Evolutionary conservation across 1,140 invertebrate genomes (phyloP).

Genomic region (Lepidotrigona ventralis): DNA sequence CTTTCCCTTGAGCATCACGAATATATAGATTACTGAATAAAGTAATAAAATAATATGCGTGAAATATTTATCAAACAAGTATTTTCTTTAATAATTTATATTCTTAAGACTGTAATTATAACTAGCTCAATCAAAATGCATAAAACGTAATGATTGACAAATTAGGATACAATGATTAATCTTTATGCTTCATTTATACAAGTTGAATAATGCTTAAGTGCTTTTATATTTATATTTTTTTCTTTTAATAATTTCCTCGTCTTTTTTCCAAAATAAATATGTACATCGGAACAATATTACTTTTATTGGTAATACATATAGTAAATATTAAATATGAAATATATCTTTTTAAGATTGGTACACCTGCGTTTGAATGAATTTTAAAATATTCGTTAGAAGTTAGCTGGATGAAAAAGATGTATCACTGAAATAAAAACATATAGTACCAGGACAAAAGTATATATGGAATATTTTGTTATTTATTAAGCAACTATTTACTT

Average conservation of each 20-base stretch:
- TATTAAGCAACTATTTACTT: constrained; percentile 5
- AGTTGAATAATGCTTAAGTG: background rate
- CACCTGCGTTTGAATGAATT: background rate
- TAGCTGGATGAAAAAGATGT: background rate
- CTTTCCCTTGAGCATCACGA: background rate
- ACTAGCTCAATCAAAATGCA: background rate
- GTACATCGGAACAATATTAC: background rate
- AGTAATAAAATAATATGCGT: background rate
- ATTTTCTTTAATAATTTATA: background rate
- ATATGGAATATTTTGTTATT: constrained; percentile 1
- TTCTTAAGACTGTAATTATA: background rate
- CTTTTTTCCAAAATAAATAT: background rate
- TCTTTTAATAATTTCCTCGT: background rate
- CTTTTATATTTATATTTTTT: background rate
- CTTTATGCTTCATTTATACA: background rate
- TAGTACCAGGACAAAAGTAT: background rate
- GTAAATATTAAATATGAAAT: background rate
- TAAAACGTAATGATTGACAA: background rate
- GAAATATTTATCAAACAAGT: background rate
- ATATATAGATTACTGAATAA: background rate
- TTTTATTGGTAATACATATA: background rate
- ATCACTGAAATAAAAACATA: background rate
- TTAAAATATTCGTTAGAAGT: background rate
- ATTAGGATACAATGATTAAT: background rate
- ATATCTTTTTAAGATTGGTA: background rate